Percentiles rank a stretch among this genome's conserved stretches.
Evolutionary conservation across 2,888 invertebrate species (phyloP).

Genomic region (Podabrus alpinus): DNA sequence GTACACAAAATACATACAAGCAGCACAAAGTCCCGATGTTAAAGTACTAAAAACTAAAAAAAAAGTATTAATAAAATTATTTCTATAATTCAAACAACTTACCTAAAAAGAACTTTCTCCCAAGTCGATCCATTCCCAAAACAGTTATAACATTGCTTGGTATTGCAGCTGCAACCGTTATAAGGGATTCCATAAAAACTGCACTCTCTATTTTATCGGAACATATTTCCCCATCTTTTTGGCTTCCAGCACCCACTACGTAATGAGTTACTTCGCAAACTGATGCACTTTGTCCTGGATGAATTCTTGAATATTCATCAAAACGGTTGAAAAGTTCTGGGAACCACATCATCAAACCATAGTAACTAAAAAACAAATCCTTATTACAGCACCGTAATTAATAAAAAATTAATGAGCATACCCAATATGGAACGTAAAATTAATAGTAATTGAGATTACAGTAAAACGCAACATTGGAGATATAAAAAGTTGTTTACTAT

Average conservation of each 20-base stretch:
- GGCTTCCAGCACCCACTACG: constrained; percentile 70
- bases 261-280: constrained; percentile 79
- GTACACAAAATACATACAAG: constrained; percentile 82
- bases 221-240: constrained; percentile 64
- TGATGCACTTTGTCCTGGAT: constrained; percentile 69
- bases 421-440: constrained; percentile 93
- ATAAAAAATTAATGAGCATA: constrained; percentile 50
- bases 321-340: constrained; percentile 92
- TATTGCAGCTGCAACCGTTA: constrained; percentile 83
- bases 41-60: constrained; percentile 80
- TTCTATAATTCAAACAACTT: constrained; percentile 27
- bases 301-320: constrained; percentile 74
- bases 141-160: constrained; percentile 85
- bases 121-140: constrained; percentile 80
- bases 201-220: constrained; percentile 74
- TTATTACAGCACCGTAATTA: background rate
- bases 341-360: constrained; percentile 97
- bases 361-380: constrained; percentile 68
- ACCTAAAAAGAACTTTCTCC: constrained; percentile 84
- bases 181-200: constrained; percentile 84
- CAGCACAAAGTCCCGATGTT: constrained; percentile 81
- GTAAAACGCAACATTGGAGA: constrained; percentile 84
- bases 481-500: constrained; percentile 80
- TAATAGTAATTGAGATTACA: constrained; percentile 82
- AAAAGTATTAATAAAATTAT: background rate